Base-by-base conservation (phyloP, 2,888 invertebrate species). In the Heliothis peltigera region DNA sequence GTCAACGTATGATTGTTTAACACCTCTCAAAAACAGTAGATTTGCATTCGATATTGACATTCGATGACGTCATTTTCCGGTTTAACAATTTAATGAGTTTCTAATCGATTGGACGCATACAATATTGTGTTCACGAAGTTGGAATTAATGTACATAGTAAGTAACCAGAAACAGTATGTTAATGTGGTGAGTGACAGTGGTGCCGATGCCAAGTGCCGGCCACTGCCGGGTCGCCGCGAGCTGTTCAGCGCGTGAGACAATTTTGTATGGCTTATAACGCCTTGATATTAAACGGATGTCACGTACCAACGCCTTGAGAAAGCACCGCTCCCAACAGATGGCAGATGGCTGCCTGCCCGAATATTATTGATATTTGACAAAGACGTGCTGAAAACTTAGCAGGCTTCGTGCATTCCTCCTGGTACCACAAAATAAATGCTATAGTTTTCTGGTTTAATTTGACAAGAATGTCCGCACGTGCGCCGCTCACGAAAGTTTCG, bases 281-380 rank as follows among this genome's bases (percentile, higher is more conserved):
- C 76, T 82, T 77, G 71, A 82, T 84, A 85, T 82, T 81, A 79
- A 85, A 82, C 89, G 90, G 91, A 90, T 87, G 89, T 90, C 91
- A 91, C 91, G 91, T 90, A 84, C 83, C 51, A 66, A 78, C 73
- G 70, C 79, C 74, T 80, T 82, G 81, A 82, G 86, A 86, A 87
- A 87, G 85, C 75, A 75, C 80, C 83, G 82, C 80, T 75, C 73
- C 57, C 65, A 76, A 74, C 87, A 88, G 87, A 88, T 87, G 87
- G 85, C 86, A 87, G 85, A 88, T 87, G 88, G 86, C 79, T 82
- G 77, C 80, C 69, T 56, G 58, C 81, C 84, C 78, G 83, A 82
- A 84, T 82, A 77, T 84, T 79, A 82, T 79, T 80, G 80, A 79
- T 70, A 75, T 78, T 53, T 44, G 18, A 58, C 59, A 51, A 61